These are phyloP conservation scores for Hippoglossus hippoglossus DNA, from an alignment of 2,797 vertebrate species.

Conservation along the genomic window DNA sequence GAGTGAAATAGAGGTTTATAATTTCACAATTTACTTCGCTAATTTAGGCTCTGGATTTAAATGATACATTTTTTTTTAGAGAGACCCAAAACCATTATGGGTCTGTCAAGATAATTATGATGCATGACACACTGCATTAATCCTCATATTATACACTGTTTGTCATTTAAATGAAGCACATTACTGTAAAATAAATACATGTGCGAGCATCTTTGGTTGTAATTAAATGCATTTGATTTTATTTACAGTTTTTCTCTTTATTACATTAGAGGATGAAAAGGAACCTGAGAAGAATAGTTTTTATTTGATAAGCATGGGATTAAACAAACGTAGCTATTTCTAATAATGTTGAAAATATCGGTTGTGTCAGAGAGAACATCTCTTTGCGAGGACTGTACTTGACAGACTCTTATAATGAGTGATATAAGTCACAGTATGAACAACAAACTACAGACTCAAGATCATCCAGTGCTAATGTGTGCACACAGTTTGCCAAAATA, in stretches of 20 bases:
- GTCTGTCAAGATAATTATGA: slow-evolving; percentile 19
- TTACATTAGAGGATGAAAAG: too few relatives aligned
- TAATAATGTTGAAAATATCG: too few relatives aligned
- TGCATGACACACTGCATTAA: background rate
- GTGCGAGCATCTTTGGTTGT: background rate
- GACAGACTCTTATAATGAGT: background rate
- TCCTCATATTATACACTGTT: slow-evolving; percentile 4
- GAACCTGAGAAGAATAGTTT: too few relatives aligned
- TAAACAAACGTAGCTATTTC: too few relatives aligned
- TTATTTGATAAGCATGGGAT: too few relatives aligned
- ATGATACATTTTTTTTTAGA: background rate
- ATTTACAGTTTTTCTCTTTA: background rate
- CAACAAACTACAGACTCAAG: slow-evolving; percentile 5
- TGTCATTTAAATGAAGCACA: background rate
- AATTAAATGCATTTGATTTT: background rate
- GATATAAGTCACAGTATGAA: background rate
- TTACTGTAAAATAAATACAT: slow-evolving; percentile 13
- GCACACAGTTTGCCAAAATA: slow-evolving; percentile 7
- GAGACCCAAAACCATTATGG: background rate
- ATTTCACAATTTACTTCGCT: background rate
- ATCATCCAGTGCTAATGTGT: slow-evolving; percentile 20
- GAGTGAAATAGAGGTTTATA: background rate
- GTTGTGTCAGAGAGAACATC: background rate
- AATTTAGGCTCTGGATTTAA: slow-evolving; percentile 21
- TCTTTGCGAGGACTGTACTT: background rate